Percentiles rank a stretch among this genome's conserved stretches.
phyloP scores from a whole-genome alignment of 2,888 invertebrate species.

The Malthinus flaveolus region DNA sequence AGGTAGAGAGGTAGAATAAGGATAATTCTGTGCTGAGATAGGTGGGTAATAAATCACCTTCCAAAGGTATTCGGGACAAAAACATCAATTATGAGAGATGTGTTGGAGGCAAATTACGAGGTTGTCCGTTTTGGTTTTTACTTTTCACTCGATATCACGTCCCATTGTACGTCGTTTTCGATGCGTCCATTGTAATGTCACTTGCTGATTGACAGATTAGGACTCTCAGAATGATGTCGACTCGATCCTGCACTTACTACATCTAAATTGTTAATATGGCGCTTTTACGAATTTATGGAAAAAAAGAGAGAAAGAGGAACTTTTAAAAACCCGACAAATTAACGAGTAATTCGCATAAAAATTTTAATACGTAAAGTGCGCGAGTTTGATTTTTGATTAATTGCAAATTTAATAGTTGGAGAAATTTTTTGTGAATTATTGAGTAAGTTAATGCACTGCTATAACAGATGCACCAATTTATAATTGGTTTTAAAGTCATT shows the following conservation, averaged over 20 bases:
- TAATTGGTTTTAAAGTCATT: constrained; percentile 9
- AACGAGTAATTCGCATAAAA: constrained; percentile 17
- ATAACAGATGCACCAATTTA: constrained; percentile 12
- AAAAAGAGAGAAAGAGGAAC: too few relatives aligned
- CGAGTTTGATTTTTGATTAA: background rate
- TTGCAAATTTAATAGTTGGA: constrained; percentile 13
- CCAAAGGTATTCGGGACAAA: constrained; percentile 24
- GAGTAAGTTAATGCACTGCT: constrained; percentile 7
- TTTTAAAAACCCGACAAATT: constrained; percentile 12
- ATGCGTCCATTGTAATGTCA: constrained; percentile 42
- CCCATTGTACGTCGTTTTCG: constrained; percentile 31
- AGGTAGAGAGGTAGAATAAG: background rate
- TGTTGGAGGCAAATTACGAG: constrained; percentile 27
- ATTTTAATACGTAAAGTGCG: constrained; percentile 10
- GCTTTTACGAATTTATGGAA: constrained; percentile 20
- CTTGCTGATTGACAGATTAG: constrained; percentile 44
- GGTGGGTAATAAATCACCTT: constrained; percentile 23
- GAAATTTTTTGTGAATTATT: constrained; percentile 5
- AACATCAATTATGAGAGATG: constrained; percentile 30
- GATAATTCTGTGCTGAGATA: constrained; percentile 7
- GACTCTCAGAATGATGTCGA: constrained; percentile 44
- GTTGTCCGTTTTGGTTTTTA: constrained; percentile 30
- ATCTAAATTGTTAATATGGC: constrained; percentile 48
- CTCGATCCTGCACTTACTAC: constrained; percentile 49
- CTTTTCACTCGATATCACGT: constrained; percentile 16